Conservation (phyloP, 2,888 invertebrate genomes). For the Eupithecia subumbrata region DNA sequence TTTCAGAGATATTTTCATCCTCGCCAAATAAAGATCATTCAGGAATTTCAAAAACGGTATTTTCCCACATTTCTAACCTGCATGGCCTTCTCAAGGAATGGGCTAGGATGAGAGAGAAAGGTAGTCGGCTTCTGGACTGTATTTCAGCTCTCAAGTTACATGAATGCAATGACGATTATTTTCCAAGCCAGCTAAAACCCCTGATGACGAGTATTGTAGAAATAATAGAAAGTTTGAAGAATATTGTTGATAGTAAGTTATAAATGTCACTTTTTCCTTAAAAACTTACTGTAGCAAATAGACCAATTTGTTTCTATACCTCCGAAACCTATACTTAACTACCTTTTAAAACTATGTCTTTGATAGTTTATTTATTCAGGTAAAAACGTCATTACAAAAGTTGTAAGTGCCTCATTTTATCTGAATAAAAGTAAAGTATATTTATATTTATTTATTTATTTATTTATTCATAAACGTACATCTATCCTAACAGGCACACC, state of each 20-base stretch:
- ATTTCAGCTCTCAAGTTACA: conserved; percentile 65
- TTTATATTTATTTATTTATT: too few species aligned
- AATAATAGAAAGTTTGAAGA: conserved; percentile 56
- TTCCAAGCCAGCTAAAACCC: conserved; percentile 63
- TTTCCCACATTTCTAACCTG: conserved; percentile 67
- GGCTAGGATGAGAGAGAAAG: conserved; percentile 65
- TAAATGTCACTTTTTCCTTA: background rate
- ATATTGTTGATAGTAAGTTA: conserved; percentile 64
- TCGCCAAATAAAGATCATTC: conserved; percentile 68
- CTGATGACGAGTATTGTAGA: conserved; percentile 63
- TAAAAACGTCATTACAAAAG: too few species aligned
- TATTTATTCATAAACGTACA: too few species aligned
- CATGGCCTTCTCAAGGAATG: conserved; percentile 66
- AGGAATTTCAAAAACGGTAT: conserved; percentile 71
- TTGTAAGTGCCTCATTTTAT: too few species aligned
- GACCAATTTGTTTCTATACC: background rate
- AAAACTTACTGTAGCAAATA: background rate
- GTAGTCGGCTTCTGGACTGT: conserved; percentile 62
- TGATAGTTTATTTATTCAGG: too few species aligned
- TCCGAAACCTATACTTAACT: background rate
- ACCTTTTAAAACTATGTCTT: too few species aligned
- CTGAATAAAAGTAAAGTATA: too few species aligned
- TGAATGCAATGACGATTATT: conserved; percentile 68
- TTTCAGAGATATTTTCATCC: conserved; percentile 69
- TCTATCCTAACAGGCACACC: too few species aligned